A percentile compares a stretch with the other conserved stretches of the same genome.
Conservation (phyloP, 1,140 invertebrate genomes). For the Drosophila ironensis region DNA sequence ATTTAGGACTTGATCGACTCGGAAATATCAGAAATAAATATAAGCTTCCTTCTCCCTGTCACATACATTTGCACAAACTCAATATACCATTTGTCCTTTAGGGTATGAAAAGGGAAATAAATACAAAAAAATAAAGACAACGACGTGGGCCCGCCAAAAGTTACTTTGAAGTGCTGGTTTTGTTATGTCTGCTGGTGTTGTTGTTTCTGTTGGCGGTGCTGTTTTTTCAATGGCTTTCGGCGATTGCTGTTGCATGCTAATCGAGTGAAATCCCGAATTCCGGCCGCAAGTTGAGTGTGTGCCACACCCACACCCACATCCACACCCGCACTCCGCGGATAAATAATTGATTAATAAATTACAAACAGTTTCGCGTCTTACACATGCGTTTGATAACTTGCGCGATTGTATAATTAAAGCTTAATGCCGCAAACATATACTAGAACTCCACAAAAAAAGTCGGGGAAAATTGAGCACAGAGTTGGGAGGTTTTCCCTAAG, state of each 20-base stretch:
- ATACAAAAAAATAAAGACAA: too few relatives aligned
- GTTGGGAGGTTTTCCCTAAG: too few relatives aligned
- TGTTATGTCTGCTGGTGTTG: not conserved
- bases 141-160: not conserved
- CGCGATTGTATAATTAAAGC: constrained; percentile 14
- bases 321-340: constrained; percentile 2
- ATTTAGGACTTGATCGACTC: too few relatives aligned
- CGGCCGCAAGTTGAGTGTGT: constrained; percentile 3
- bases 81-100: not conserved
- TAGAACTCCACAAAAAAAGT: not conserved
- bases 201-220: too few relatives aligned
- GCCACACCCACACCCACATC: not conserved
- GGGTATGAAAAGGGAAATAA: not conserved
- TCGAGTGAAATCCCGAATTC: constrained; percentile 6
- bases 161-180: constrained; percentile 15
- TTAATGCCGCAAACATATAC: not conserved
- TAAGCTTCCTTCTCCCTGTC: too few relatives aligned
- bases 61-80: not conserved
- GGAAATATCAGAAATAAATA: too few relatives aligned
- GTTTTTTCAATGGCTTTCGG: constrained; percentile 11
- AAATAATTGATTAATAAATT: constrained; percentile 45
- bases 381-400: not conserved
- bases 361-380: constrained; percentile 25
- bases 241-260: constrained; percentile 29
- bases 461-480: too few relatives aligned